phyloP scores from a whole-genome alignment of 2,113 vertebrate genomes.

The Equus quagga region DNA sequence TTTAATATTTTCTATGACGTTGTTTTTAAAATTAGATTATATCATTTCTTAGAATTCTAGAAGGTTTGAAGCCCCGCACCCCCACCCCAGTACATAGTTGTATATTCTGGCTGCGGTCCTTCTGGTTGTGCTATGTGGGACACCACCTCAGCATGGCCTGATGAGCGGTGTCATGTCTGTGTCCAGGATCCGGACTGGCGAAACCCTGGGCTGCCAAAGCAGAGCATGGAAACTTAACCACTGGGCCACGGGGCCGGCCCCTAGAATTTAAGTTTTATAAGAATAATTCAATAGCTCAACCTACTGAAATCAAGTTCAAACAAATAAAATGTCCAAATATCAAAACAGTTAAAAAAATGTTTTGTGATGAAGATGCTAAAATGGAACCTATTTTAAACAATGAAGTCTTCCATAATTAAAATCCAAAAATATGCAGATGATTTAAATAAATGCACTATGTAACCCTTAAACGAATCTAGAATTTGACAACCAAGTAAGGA shows the following conservation, averaged over 20 bases:
- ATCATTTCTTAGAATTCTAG: slow-evolving; percentile 48
- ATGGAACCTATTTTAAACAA: slow-evolving; percentile 53
- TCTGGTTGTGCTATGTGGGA: too few species aligned
- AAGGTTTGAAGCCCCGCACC: too few species aligned
- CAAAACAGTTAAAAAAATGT: slow-evolving; percentile 13
- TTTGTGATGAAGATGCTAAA: not conserved
- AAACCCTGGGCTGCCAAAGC: too few species aligned
- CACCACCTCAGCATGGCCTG: too few species aligned
- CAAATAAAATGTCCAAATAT: slow-evolving; percentile 41
- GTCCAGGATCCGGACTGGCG: too few species aligned
- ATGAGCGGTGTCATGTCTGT: too few species aligned
- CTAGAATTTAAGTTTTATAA: slow-evolving; percentile 13
- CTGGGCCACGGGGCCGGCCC: too few species aligned
- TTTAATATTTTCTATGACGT: slow-evolving; percentile 38
- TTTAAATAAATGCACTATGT: not conserved
- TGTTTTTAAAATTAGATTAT: not conserved
- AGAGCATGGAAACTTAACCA: too few species aligned
- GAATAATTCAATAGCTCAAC: slow-evolving; percentile 5
- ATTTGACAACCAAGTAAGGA: not conserved
- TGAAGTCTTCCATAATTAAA: slow-evolving; percentile 18
- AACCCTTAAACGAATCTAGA: not conserved
- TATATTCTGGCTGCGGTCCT: too few species aligned
- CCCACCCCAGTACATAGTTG: too few species aligned
- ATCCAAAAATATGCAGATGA: not conserved
- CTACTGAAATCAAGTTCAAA: slow-evolving; percentile 40